These are phyloP conservation scores for Lucifuga dentata DNA, from an alignment of 2,113 vertebrate genomes.

Conservation along the genomic window DNA sequence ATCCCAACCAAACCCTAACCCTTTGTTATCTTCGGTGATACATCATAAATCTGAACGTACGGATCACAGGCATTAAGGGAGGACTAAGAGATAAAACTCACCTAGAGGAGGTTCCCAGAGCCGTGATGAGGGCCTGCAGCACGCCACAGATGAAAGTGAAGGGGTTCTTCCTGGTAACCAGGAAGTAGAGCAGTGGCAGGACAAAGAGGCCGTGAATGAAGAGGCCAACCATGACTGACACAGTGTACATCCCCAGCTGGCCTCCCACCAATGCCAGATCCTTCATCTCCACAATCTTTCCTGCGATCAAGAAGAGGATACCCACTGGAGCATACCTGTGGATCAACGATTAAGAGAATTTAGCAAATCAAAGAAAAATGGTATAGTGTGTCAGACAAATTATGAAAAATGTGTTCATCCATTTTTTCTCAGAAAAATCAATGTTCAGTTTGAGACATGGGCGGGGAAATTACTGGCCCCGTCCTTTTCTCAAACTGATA, in stretches of 20 bases:
- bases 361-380: no score
- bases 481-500: no score
- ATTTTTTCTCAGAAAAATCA: no score
- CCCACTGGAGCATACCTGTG: slow-evolving; percentile 95
- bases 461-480: no score
- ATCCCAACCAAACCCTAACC: no score
- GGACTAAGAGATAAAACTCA: no score
- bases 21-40: no score
- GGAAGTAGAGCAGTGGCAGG: slow-evolving; percentile 93
- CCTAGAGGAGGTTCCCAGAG: slow-evolving; percentile 97
- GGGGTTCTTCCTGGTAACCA: slow-evolving; percentile 92
- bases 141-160: slow-evolving; percentile 91
- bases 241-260: slow-evolving; percentile 95
- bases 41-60: no score
- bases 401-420: no score
- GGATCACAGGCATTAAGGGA: no score
- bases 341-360: not conserved
- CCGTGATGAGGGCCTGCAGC: slow-evolving; percentile 95
- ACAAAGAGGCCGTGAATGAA: slow-evolving; percentile 92
- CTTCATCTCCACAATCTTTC: slow-evolving; percentile 98
- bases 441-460: no score
- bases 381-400: no score
- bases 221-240: slow-evolving; percentile 92
- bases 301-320: slow-evolving; percentile 96
- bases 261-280: slow-evolving; percentile 91